These are phyloP conservation scores for Macrophya annulata DNA, from an alignment of 2,888 invertebrate species.

Conservation along the genomic window DNA sequence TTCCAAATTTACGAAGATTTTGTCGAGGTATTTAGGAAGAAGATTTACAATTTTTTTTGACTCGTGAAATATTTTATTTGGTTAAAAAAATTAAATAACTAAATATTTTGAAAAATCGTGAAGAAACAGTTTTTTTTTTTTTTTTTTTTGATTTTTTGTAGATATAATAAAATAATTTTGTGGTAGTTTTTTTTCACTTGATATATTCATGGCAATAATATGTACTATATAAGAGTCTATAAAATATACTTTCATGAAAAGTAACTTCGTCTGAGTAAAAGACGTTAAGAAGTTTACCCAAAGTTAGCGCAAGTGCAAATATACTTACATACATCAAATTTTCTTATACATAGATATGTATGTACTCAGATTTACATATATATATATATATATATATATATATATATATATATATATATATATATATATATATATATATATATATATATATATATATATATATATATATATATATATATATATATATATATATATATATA, in stretches of 20 bases:
- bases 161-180: no score
- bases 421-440: background rate
- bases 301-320: background rate
- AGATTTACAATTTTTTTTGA: no score
- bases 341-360: background rate
- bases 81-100: no score
- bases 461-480: background rate
- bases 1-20: no score
- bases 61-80: no score
- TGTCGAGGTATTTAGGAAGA: no score
- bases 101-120: no score
- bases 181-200: no score
- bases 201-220: background rate
- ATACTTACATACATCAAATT: background rate
- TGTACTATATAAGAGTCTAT: background rate
- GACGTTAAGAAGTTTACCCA: slow-evolving; percentile 13
- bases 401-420: background rate
- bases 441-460: background rate
- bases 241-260: background rate
- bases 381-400: no score
- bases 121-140: no score
- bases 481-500: no score
- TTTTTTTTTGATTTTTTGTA: no score
- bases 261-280: slow-evolving; percentile 7
- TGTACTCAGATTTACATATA: background rate